A percentile compares a stretch with the other conserved stretches of the same genome.
These are phyloP conservation scores for Nomada ruficornis DNA, from an alignment of 2,888 invertebrate genomes.

Conservation along the genomic window DNA sequence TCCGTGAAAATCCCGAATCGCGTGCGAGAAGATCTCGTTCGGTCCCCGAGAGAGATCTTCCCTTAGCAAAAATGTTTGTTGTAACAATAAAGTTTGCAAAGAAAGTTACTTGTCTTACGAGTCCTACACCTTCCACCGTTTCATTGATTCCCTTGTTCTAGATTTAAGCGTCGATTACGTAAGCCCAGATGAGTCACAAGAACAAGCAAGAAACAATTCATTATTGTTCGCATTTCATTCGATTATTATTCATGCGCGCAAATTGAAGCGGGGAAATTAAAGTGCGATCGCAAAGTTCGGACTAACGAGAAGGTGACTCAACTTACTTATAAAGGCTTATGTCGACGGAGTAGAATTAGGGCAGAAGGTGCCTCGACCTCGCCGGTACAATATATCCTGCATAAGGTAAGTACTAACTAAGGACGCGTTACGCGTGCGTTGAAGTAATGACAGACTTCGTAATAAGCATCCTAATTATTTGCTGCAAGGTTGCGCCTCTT, in stretches of 20 bases:
- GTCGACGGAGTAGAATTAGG: conserved; percentile 66
- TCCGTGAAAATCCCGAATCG: conserved; percentile 4
- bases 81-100: conserved; percentile 57
- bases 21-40: conserved; percentile 28
- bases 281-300: conserved; percentile 53
- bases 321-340: conserved; percentile 65
- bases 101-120: background rate
- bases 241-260: conserved; percentile 4
- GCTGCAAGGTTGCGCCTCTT: conserved; percentile 12
- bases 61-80: conserved; percentile 48
- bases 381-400: conserved; percentile 60
- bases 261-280: conserved; percentile 52
- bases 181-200: conserved; percentile 5
- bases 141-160: conserved; percentile 15
- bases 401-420: conserved; percentile 67
- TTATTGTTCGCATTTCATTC: background rate
- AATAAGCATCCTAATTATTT: conserved; percentile 49
- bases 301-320: conserved; percentile 71
- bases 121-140: background rate
- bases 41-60: conserved; percentile 18
- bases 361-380: conserved; percentile 64
- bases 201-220: background rate
- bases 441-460: conserved; percentile 33
- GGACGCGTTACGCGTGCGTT: conserved; percentile 33
- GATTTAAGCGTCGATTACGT: background rate